Conservation (phyloP, 2,797 vertebrate genomes). For the Clarias pachynema region DNA sequence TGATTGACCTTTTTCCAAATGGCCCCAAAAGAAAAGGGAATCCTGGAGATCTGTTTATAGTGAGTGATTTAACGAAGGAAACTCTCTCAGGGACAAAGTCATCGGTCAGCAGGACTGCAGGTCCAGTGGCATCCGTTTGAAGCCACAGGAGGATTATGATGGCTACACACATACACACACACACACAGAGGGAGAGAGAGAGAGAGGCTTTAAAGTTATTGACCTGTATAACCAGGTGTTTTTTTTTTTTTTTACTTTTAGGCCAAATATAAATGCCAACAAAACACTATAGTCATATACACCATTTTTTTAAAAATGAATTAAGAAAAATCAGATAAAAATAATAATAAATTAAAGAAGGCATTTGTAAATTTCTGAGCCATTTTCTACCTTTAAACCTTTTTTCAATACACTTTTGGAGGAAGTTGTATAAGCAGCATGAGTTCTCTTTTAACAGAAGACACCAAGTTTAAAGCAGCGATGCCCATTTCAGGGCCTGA, state of each 20-base stretch:
- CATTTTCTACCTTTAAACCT: not conserved
- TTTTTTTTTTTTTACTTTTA: not conserved
- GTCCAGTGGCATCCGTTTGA: constrained; percentile 44
- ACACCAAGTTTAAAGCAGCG: not conserved
- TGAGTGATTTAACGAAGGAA: not conserved
- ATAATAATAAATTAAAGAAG: not conserved
- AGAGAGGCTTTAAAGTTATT: not conserved
- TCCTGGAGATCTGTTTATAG: constrained; percentile 28
- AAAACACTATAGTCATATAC: not conserved
- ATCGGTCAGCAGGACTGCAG: constrained; percentile 44
- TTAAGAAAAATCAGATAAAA: not conserved
- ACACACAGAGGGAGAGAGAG: not conserved
- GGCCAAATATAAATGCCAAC: not conserved
- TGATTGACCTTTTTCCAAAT: constrained; percentile 9
- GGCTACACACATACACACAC: constrained; percentile 40
- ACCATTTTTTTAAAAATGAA: not conserved
- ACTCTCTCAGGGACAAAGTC: constrained; percentile 32
- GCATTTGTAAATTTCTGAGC: not conserved
- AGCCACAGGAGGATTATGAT: constrained; percentile 32
- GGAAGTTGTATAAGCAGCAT: not conserved
- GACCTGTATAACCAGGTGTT: not conserved
- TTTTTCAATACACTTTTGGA: not conserved
- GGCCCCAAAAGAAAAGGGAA: constrained; percentile 24
- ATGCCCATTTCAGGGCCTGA: not conserved
- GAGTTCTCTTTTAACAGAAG: not conserved